Conservation (phyloP, 1,140 invertebrate species). For the Eubasilissa regina region DNA sequence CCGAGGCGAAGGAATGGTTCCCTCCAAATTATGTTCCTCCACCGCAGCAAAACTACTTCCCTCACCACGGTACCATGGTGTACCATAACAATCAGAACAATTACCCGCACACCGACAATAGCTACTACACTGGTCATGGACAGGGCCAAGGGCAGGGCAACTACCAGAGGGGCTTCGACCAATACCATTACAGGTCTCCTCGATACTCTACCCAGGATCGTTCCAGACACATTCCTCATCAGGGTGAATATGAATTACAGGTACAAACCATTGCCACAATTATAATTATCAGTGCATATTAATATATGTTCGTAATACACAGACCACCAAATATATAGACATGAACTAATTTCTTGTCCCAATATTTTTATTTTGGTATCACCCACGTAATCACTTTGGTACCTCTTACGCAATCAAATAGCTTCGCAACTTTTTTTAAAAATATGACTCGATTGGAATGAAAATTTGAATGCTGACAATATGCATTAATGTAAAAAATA, state of each 20-base stretch:
- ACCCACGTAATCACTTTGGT: too few species aligned
- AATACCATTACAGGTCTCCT: constrained; percentile 62
- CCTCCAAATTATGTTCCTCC: constrained; percentile 68
- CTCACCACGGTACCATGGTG: constrained; percentile 56
- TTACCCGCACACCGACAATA: constrained; percentile 34
- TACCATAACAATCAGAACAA: constrained; percentile 47
- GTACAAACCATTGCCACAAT: constrained; percentile 53
- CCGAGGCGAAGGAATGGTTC: constrained; percentile 72
- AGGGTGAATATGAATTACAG: constrained; percentile 67
- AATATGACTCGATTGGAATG: too few species aligned
- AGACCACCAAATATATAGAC: too few species aligned
- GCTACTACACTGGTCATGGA: constrained; percentile 14
- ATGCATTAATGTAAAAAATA: too few species aligned
- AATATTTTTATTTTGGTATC: too few species aligned
- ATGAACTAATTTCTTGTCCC: too few species aligned
- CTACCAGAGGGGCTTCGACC: constrained; percentile 44
- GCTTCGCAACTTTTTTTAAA: too few species aligned
- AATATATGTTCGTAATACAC: too few species aligned
- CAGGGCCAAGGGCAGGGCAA: constrained; percentile 24
- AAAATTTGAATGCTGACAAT: too few species aligned
- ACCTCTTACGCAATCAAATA: too few species aligned
- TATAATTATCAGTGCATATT: background rate
- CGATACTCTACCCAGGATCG: constrained; percentile 69
- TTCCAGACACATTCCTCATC: constrained; percentile 67
- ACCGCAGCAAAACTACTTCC: constrained; percentile 62